Conservation (phyloP, 1,140 invertebrate genomes). For the Drosophila subpulchrella region DNA sequence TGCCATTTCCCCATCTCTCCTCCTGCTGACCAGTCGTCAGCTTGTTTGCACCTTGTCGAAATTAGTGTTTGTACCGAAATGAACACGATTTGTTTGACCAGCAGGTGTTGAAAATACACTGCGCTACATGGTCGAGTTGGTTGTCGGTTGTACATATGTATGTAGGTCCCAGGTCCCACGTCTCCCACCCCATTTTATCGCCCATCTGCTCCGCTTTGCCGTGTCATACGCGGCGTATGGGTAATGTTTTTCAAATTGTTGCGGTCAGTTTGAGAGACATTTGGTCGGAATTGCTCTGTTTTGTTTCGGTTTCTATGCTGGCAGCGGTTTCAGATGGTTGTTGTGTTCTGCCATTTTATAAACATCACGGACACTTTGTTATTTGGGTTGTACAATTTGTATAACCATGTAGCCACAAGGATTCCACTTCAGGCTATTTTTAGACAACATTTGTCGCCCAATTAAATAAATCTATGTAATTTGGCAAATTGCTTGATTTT, state of each 20-base stretch:
- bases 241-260: slow-evolving; percentile 80
- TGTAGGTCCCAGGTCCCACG: not conserved
- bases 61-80: slow-evolving; percentile 81
- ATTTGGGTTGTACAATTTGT: slow-evolving; percentile 25
- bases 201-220: slow-evolving; percentile 27
- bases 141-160: slow-evolving; percentile 6
- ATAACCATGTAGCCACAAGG: not conserved
- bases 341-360: slow-evolving; percentile 38
- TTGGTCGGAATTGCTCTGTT: slow-evolving; percentile 41
- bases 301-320: slow-evolving; percentile 44
- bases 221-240: slow-evolving; percentile 71
- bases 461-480: not conserved
- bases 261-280: slow-evolving; percentile 64
- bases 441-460: not conserved
- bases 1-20: not conserved
- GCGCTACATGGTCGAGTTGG: slow-evolving; percentile 41
- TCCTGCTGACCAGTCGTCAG: slow-evolving; percentile 43
- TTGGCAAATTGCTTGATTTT: too few relatives aligned
- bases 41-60: slow-evolving; percentile 82
- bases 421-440: not conserved
- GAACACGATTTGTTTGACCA: slow-evolving; percentile 82
- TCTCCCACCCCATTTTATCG: slow-evolving; percentile 1
- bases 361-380: slow-evolving; percentile 42
- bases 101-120: slow-evolving; percentile 81
- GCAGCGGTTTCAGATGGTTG: slow-evolving; percentile 42